phyloP scores from a whole-genome alignment of 1,140 invertebrate genomes.

The Zaprionus inermis region DNA sequence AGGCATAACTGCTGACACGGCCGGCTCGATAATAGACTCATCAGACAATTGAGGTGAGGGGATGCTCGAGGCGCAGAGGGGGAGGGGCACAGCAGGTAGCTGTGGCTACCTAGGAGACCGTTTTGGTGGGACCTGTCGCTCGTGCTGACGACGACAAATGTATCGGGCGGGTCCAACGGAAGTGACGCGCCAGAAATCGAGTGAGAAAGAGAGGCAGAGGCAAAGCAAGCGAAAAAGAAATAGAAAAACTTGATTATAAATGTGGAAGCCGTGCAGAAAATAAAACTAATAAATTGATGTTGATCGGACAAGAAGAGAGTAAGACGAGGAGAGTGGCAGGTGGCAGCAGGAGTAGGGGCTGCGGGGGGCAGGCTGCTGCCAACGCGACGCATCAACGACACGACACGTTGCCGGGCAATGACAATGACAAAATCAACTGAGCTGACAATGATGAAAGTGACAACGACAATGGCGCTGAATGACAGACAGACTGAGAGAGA shows the following conservation, averaged over 20 bases:
- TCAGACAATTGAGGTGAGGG: constrained; percentile 38
- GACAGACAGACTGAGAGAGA: constrained; percentile 17
- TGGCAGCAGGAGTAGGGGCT: not conserved
- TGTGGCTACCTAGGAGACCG: constrained; percentile 24
- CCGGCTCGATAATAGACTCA: constrained; percentile 71
- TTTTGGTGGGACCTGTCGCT: constrained; percentile 60
- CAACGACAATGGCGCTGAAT: constrained; percentile 64
- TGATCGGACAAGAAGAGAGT: constrained; percentile 45
- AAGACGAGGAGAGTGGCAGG: not conserved
- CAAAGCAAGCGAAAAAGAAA: constrained; percentile 32
- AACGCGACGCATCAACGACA: constrained; percentile 5
- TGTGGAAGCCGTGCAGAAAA: constrained; percentile 64
- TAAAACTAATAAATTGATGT: constrained; percentile 78
- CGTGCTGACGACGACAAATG: constrained; percentile 74
- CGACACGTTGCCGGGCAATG: constrained; percentile 45
- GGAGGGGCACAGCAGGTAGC: constrained; percentile 40
- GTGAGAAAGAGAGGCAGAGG: not conserved
- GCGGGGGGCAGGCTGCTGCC: constrained; percentile 2
- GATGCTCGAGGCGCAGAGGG: constrained; percentile 1
- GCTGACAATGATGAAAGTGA: constrained; percentile 78
- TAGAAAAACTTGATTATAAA: constrained; percentile 69
- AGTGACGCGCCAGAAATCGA: constrained; percentile 70
- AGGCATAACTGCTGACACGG: constrained; percentile 68
- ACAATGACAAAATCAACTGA: constrained; percentile 76
- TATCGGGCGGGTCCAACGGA: constrained; percentile 54